phyloP scores from a whole-genome alignment of 2,113 vertebrate genomes.

The Megaptera novaeangliae region DNA sequence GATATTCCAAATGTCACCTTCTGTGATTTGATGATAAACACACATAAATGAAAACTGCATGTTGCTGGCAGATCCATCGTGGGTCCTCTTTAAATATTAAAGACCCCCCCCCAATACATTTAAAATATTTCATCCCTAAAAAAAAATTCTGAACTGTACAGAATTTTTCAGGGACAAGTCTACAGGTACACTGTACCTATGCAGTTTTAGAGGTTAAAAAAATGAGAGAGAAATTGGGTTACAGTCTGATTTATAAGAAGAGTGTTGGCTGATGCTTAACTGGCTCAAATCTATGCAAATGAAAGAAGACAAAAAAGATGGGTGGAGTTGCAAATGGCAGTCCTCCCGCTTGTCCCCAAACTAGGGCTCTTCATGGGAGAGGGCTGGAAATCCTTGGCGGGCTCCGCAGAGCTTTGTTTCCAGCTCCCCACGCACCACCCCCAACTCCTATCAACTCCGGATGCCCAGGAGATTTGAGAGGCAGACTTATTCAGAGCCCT shows the following conservation, averaged over 20 bases:
- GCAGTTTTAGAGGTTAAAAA: not conserved
- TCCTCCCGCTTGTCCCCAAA: slow-evolving; percentile 21
- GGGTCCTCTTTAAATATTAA: slow-evolving; percentile 1
- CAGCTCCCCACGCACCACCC: not conserved
- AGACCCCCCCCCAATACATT: not conserved
- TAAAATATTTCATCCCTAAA: not conserved
- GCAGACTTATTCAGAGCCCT: slow-evolving; percentile 56
- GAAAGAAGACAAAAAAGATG: slow-evolving; percentile 50
- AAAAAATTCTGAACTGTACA: not conserved
- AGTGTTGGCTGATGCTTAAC: slow-evolving; percentile 51
- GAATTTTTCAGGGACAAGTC: not conserved
- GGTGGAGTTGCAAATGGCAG: slow-evolving; percentile 33
- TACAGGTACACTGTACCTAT: not conserved
- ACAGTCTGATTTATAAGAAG: slow-evolving; percentile 42
- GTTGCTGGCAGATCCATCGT: not conserved
- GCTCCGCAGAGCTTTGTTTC: slow-evolving; percentile 25
- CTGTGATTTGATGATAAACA: not conserved
- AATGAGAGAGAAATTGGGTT: slow-evolving; percentile 1
- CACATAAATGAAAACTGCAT: not conserved
- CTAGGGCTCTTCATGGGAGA: slow-evolving; percentile 33
- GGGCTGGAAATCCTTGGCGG: not conserved
- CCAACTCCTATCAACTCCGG: slow-evolving; percentile 14
- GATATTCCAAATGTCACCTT: not conserved
- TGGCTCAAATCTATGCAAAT: slow-evolving; percentile 73
- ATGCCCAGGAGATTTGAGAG: not conserved